Base-by-base conservation (phyloP, 1,140 invertebrate species). In the Anoplolepis gracilipes region DNA sequence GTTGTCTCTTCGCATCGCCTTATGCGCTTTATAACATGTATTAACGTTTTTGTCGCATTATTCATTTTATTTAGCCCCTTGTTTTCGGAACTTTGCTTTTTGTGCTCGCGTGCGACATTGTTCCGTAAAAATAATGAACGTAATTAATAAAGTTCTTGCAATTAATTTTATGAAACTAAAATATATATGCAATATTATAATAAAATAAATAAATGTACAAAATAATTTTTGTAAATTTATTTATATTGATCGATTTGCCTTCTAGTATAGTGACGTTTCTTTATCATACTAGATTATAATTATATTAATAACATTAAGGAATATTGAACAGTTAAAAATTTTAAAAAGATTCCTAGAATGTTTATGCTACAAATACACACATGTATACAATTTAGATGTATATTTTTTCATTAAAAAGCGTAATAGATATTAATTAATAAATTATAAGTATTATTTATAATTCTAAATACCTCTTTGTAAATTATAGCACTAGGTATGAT, bases 21-120 rank as follows among this genome's bases (percentile, higher is more conserved):
- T 69, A 69, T 79, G 62, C 62, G 76, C 62, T 67, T 67, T 67
- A 55, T 69, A 79, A 55, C 28, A 55, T 25, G 13, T 67, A 79
- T 55, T 67, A 53, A 65, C 46, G 64, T 79, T 69, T 79, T 69
- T 69, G 22, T 36, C 36, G 64, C 33, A n/a, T 57, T 79, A 69
- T 39, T 25, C 33, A 30, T 67, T 79, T 65, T 33, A 53, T 53
- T n/a, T 42, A 49, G 42, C 11, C 36, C 11, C 19, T 42, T n/a
- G 55, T 59, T 28, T 25, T n/a, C 2, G 59, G 33, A n/a, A 22
- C 28, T 25, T 53, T 16, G 75, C 46, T 33, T 65, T 77, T 65
- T 25, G 13, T n/a, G 25, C 25, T 22, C 19, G 11, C n/a, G 19
- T 22, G 19, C 46, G 16, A 49, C 46, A 65, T 65, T 28, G 39